phyloP scores from a whole-genome alignment of 2,797 vertebrate species.

The Sciurus vulgaris region DNA sequence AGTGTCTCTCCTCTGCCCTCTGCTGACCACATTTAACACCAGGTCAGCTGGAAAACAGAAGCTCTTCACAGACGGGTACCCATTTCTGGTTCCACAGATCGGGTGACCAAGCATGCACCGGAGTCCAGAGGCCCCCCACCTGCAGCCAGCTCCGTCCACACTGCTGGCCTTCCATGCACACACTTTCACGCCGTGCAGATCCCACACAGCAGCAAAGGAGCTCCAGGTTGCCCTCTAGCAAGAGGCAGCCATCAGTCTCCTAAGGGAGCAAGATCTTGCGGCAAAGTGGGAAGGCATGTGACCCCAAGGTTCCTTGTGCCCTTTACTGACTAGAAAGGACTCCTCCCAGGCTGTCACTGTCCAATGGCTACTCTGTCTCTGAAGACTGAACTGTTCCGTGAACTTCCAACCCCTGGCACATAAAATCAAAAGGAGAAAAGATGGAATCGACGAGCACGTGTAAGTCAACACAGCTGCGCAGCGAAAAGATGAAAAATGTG shows the following conservation, averaged over 20 bases:
- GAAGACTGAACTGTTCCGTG: slow-evolving; percentile 38
- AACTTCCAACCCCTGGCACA: background rate
- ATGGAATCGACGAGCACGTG: background rate
- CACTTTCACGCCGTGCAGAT: background rate
- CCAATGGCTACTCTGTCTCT: slow-evolving; percentile 23
- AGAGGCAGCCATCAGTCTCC: background rate
- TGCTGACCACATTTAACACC: background rate
- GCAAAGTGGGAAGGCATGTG: background rate
- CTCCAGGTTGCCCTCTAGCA: background rate
- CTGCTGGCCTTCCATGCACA: background rate
- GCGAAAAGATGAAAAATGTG: background rate
- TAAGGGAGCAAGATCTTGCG: background rate
- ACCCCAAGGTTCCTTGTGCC: background rate
- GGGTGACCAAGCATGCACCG: background rate
- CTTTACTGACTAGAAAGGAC: background rate
- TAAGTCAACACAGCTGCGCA: accelerated
- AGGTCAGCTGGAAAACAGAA: background rate
- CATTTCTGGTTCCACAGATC: background rate
- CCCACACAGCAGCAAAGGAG: background rate
- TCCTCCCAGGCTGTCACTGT: slow-evolving; percentile 4
- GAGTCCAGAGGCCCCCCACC: background rate
- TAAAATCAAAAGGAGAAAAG: slow-evolving; percentile 18
- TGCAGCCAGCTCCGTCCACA: background rate
- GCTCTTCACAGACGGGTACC: background rate
- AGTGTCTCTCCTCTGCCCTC: slow-evolving; percentile 57